A percentile compares a stretch with the other conserved stretches of the same genome.
These are phyloP conservation scores for Perca schrenkii DNA, from an alignment of 2,113 vertebrate genomes.

Conservation along the genomic window DNA sequence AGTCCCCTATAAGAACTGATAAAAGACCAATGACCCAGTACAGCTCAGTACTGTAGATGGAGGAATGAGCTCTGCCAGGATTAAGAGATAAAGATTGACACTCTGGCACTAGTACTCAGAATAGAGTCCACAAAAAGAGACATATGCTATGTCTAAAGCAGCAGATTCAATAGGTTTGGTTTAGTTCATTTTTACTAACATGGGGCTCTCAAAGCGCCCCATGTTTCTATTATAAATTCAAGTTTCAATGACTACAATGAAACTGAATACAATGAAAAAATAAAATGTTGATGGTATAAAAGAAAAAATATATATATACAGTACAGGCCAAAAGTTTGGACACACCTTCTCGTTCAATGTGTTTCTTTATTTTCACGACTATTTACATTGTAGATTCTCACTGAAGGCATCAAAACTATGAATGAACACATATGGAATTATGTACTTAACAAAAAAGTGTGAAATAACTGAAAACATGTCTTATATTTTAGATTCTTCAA, in stretches of 20 bases:
- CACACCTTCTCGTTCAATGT: too few species aligned
- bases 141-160: background rate
- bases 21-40: background rate
- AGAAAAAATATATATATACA: too few species aligned
- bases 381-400: too few species aligned
- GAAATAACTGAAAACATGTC: too few species aligned
- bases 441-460: too few species aligned
- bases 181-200: background rate
- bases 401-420: too few species aligned
- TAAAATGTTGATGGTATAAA: background rate
- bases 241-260: background rate
- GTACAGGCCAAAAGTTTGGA: too few species aligned
- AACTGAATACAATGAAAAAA: background rate
- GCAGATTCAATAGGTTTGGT: background rate
- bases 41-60: background rate
- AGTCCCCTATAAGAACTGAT: background rate
- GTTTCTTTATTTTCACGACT: too few species aligned
- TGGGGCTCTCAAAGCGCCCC: background rate
- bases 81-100: background rate
- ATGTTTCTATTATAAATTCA: background rate
- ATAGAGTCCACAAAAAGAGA: background rate
- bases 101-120: background rate
- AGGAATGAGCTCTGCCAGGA: background rate
- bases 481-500: too few species aligned
- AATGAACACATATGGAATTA: too few species aligned